phyloP scores from a whole-genome alignment of 2,113 vertebrate genomes.

The Pangasianodon hypophthalmus region DNA sequence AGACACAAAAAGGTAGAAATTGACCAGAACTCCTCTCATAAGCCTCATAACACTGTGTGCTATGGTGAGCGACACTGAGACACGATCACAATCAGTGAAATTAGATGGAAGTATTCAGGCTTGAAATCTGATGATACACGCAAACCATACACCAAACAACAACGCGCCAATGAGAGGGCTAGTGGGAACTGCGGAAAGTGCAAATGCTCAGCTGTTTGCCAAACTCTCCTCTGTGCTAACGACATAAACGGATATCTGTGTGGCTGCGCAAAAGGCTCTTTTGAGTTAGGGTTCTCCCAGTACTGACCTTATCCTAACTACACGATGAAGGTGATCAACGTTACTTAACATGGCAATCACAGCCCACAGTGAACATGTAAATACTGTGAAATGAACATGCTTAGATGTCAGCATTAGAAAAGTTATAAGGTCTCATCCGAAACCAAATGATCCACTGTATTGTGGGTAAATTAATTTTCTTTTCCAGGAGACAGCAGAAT shows the following conservation, averaged over 20 bases:
- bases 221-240: conserved; percentile 70
- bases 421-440: conserved; percentile 58
- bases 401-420: conserved; percentile 76
- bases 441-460: conserved; percentile 77
- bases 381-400: conserved; percentile 75
- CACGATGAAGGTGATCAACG: not conserved
- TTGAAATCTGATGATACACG: conserved; percentile 28
- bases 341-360: conserved; percentile 55
- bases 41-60: conserved; percentile 72
- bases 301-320: conserved; percentile 22
- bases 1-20: conserved; percentile 82
- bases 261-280: conserved; percentile 29
- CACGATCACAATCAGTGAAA: conserved; percentile 70
- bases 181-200: conserved; percentile 83
- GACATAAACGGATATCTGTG: conserved; percentile 63
- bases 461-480: conserved; percentile 71
- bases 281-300: conserved; percentile 2
- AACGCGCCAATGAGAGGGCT: conserved; percentile 77
- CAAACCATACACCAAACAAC: conserved; percentile 64
- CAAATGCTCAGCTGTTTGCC: conserved; percentile 78
- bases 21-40: conserved; percentile 84
- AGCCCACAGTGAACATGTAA: conserved; percentile 79
- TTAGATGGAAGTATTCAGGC: conserved; percentile 56
- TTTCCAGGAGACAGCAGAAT: conserved; percentile 71
- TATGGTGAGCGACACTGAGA: conserved; percentile 77